Percentiles rank a stretch among this genome's conserved stretches.
phyloP scores from a whole-genome alignment of 53 echinoderm and acorn worm genomes.

The Holothuria leucospilota region DNA sequence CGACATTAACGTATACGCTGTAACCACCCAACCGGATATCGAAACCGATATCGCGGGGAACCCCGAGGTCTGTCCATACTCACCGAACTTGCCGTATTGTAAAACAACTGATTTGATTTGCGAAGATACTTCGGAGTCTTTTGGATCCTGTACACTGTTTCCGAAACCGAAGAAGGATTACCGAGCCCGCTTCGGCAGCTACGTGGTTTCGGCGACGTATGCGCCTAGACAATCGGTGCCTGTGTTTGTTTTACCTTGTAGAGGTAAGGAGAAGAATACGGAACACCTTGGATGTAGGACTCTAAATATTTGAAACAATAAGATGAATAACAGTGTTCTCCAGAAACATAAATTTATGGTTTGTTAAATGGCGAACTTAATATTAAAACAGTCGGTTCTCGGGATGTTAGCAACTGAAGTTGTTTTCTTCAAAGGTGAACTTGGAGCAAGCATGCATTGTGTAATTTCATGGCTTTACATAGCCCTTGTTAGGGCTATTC shows the following conservation, averaged over 20 bases:
- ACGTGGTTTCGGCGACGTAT: conserved; percentile 14
- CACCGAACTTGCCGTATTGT: neutral
- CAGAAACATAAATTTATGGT: too few species aligned
- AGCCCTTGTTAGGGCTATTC: too few species aligned
- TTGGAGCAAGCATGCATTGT: too few species aligned
- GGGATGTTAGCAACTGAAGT: too few species aligned
- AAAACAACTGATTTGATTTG: neutral
- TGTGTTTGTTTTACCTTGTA: conserved; percentile 11
- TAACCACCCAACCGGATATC: neutral
- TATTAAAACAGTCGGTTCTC: too few species aligned
- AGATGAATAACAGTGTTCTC: too few species aligned
- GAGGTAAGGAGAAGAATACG: neutral
- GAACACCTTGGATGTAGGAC: too few species aligned
- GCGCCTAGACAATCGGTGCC: neutral
- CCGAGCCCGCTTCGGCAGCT: conserved; percentile 19
- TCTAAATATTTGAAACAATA: too few species aligned
- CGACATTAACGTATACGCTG: conserved; percentile 17
- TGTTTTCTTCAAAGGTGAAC: too few species aligned
- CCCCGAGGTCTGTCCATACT: conserved; percentile 1
- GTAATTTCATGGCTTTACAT: too few species aligned
- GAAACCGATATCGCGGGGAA: conserved; percentile 1
- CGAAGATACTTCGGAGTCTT: neutral
- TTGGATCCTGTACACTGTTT: neutral
- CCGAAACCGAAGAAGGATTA: conserved; percentile 18
- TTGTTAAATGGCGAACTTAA: too few species aligned